phyloP scores from a whole-genome alignment of 2,888 invertebrate species.

The Tipula confusa region DNA sequence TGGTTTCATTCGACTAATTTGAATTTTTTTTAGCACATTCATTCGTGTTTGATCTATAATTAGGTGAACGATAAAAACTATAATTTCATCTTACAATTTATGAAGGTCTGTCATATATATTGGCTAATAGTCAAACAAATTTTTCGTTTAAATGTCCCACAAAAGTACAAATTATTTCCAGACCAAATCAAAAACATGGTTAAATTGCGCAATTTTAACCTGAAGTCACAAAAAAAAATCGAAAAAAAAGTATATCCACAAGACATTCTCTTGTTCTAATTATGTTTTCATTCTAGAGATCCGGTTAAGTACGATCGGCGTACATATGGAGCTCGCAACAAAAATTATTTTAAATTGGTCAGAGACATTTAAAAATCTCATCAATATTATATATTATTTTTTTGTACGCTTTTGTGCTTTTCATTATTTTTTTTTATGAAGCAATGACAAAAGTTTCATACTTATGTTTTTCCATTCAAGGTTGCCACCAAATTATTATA shows the following conservation, averaged over 20 bases:
- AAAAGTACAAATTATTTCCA: background rate
- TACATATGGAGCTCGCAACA: background rate
- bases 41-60: background rate
- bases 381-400: background rate
- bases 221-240: background rate
- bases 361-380: background rate
- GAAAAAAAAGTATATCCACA: background rate
- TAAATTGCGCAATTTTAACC: background rate
- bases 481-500: slow-evolving; percentile 3
- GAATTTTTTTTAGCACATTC: background rate
- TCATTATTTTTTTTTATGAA: background rate
- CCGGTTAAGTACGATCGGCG: background rate
- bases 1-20: too few relatives aligned
- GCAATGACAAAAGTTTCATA: slow-evolving; percentile 12
- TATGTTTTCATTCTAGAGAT: background rate
- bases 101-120: background rate
- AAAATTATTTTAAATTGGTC: slow-evolving; percentile 13
- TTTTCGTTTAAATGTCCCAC: background rate
- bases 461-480: background rate
- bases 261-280: background rate
- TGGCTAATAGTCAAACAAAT: background rate
- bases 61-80: background rate
- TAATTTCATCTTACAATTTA: background rate
- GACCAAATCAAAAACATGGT: background rate
- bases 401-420: background rate